phyloP scores from a whole-genome alignment of 2,113 vertebrate species.

The Apteryx owenii region DNA sequence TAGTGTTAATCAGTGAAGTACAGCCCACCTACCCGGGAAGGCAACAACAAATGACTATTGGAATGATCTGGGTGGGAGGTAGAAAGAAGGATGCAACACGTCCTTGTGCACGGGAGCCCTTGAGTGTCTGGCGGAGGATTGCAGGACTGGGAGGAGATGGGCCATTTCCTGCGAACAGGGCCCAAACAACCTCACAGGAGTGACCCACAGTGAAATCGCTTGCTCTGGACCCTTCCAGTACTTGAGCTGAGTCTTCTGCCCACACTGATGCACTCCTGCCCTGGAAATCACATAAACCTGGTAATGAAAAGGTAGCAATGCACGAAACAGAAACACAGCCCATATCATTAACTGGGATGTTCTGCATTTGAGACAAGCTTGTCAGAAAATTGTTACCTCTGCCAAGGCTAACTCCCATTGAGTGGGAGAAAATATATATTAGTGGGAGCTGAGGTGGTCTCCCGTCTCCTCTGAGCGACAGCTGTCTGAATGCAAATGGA shows the following conservation, averaged over 20 bases:
- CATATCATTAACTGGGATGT: neutral
- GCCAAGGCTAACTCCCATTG: neutral
- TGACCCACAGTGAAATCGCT: neutral
- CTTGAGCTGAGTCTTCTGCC: neutral
- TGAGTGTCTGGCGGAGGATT: neutral
- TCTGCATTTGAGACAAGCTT: neutral
- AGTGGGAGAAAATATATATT: too few species aligned
- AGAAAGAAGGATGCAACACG: neutral
- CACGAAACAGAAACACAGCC: neutral
- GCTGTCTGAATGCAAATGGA: too few species aligned
- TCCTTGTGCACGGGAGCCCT: too few species aligned
- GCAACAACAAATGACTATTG: neutral
- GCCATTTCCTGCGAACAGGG: neutral
- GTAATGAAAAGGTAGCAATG: neutral
- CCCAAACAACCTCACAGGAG: neutral
- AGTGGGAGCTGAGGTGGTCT: too few species aligned
- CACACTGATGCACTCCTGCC: rapidly evolving
- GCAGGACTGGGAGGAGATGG: rapidly evolving
- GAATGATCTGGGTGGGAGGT: neutral
- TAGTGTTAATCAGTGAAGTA: neutral
- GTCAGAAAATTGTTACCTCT: neutral
- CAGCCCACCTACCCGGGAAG: neutral
- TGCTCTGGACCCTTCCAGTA: neutral
- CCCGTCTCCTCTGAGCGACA: too few species aligned
- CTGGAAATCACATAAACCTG: neutral